Conservation (phyloP, 2,113 vertebrate species). For the Phodopus roborovskii region DNA sequence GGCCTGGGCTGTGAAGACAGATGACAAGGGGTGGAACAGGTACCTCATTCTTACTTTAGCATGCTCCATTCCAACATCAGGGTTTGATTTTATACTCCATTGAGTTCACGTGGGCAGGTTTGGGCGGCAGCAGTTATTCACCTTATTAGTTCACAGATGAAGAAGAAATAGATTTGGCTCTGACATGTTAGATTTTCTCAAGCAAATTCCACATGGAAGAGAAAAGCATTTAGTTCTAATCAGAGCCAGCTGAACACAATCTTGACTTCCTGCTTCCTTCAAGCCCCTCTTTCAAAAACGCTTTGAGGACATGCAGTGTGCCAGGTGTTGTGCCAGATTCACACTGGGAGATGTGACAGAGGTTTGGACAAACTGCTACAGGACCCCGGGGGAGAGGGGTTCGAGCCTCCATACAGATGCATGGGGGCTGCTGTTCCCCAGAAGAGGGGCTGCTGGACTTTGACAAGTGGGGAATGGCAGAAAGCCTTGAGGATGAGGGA, state of each 20-base stretch:
- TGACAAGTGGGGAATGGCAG: not conserved
- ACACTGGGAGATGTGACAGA: not conserved
- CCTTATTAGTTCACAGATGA: conserved; percentile 68
- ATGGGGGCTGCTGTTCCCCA: not conserved
- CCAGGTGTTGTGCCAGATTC: conserved; percentile 36
- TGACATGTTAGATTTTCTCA: conserved; percentile 67
- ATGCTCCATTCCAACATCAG: conserved; percentile 35
- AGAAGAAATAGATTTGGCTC: conserved; percentile 70
- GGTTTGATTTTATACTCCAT: conserved; percentile 60
- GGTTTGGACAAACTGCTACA: not conserved
- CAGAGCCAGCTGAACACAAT: conserved; percentile 40
- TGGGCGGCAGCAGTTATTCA: conserved; percentile 63
- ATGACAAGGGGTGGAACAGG: not conserved
- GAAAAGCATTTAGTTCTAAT: conserved; percentile 70
- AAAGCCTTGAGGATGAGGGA: not conserved
- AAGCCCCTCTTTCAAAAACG: conserved; percentile 47
- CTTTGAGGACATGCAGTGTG: conserved; percentile 4
- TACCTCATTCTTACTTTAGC: conserved; percentile 33
- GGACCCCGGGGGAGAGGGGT: not conserved
- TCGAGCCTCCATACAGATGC: not conserved
- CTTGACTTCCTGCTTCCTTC: conserved; percentile 33
- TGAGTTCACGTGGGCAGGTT: conserved; percentile 57
- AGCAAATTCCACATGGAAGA: conserved; percentile 62
- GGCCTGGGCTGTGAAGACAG: not conserved
- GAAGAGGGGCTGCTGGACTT: not conserved